phyloP scores from a whole-genome alignment of 2,888 invertebrate species.

The Gastrophysa polygoni region DNA sequence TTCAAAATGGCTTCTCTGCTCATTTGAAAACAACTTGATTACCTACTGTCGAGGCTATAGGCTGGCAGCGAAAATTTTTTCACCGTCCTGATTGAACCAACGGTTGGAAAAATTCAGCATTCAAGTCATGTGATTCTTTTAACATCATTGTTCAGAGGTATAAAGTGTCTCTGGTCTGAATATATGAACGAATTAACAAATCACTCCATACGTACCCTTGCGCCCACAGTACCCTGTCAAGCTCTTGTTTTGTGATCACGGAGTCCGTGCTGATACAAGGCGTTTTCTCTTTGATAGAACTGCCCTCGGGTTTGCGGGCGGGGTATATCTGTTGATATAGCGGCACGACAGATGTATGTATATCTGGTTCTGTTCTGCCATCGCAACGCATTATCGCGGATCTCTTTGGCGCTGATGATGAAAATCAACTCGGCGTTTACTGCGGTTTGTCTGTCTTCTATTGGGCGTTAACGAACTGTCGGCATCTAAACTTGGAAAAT shows the following conservation, averaged over 20 bases:
- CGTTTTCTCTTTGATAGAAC: not conserved
- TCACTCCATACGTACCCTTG: not conserved
- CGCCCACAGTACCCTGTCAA: not conserved
- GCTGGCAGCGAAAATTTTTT: too few species aligned
- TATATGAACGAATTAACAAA: not conserved
- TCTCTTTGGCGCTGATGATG: not conserved
- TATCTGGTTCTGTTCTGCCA: constrained; percentile 28
- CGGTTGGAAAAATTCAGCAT: too few species aligned
- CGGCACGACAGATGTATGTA: constrained; percentile 42
- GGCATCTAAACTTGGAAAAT: too few species aligned
- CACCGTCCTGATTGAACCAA: too few species aligned
- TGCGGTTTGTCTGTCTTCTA: not conserved
- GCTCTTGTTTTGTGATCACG: not conserved
- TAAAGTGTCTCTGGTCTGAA: too few species aligned
- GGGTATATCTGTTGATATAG: constrained; percentile 29
- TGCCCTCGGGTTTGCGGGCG: not conserved
- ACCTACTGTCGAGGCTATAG: too few species aligned
- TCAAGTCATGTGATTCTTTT: too few species aligned
- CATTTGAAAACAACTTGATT: too few species aligned
- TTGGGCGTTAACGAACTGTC: not conserved
- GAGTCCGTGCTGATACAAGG: not conserved
- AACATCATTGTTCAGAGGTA: too few species aligned
- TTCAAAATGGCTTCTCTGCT: too few species aligned
- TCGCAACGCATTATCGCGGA: not conserved
- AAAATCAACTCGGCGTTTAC: not conserved